A percentile compares a stretch with the other conserved stretches of the same genome.
Evolutionary conservation across 1,140 invertebrate genomes (phyloP).

Genomic region (Lamellibrachia luymesi): DNA sequence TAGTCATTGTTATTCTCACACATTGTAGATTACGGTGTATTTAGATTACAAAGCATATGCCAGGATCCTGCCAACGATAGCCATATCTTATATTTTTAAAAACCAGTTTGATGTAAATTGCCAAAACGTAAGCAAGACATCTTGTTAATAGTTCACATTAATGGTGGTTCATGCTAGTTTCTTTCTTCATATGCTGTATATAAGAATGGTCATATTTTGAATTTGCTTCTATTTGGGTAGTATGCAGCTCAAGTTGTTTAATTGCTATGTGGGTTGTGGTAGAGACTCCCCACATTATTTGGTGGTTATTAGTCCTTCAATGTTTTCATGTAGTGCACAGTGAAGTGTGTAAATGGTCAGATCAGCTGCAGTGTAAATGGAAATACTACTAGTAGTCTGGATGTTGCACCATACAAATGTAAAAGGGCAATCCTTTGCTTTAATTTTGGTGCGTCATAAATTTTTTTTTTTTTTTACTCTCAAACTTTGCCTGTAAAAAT

Average conservation of each 20-base stretch:
- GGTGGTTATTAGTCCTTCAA: background rate
- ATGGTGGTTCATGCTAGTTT: too few species aligned
- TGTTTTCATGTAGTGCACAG: background rate
- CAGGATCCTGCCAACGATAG: background rate
- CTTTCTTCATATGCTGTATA: too few species aligned
- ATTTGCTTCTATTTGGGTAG: too few species aligned
- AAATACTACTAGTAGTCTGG: background rate
- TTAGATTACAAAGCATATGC: background rate
- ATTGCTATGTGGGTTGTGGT: too few species aligned
- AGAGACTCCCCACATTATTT: too few species aligned
- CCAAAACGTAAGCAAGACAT: too few species aligned
- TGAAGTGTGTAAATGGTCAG: background rate
- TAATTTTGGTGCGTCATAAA: background rate
- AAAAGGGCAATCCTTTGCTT: background rate
- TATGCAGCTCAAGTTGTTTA: too few species aligned
- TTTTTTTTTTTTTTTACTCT: background rate
- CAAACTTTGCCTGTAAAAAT: background rate
- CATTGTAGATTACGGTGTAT: background rate
- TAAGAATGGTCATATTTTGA: too few species aligned
- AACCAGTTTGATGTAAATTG: background rate
- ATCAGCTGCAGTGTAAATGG: background rate
- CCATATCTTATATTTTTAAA: background rate
- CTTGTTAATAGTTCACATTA: too few species aligned
- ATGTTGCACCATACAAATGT: background rate
- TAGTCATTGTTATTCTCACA: background rate